phyloP scores from a whole-genome alignment of 2,797 vertebrate genomes.

The Sebastolobus altivelis region DNA sequence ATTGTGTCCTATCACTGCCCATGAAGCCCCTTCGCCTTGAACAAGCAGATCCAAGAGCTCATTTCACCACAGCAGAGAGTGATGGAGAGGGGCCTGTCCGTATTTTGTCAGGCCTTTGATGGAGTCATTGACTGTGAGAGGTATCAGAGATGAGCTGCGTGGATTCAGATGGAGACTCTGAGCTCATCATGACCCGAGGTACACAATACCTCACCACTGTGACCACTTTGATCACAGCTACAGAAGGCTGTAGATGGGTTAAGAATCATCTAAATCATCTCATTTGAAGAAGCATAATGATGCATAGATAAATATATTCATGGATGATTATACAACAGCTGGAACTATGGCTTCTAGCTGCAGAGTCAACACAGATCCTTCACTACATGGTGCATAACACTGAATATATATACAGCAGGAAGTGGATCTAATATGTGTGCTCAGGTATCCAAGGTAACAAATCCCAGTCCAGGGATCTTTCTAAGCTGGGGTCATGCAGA shows the following conservation, averaged over 20 bases:
- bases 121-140: constrained; percentile 83
- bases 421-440: constrained; percentile 38
- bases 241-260: background rate
- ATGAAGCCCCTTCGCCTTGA: constrained; percentile 59
- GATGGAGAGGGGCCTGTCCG: constrained; percentile 80
- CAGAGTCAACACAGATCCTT: background rate
- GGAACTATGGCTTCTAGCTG: background rate
- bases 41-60: constrained; percentile 79
- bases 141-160: constrained; percentile 50
- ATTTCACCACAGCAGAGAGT: constrained; percentile 84
- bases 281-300: constrained; percentile 16
- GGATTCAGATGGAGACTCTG: constrained; percentile 43
- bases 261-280: constrained; percentile 1
- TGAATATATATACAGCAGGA: constrained; percentile 20
- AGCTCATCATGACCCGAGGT: constrained; percentile 27
- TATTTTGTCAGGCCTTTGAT: constrained; percentile 85
- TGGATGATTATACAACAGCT: constrained; percentile 1
- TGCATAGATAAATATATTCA: constrained; percentile 17
- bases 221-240: constrained; percentile 35
- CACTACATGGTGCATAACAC: background rate
- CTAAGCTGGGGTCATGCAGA: constrained; percentile 44
- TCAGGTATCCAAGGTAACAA: constrained; percentile 62
- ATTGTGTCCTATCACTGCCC: constrained; percentile 64
- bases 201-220: constrained; percentile 30
- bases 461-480: constrained; percentile 39